Base-by-base conservation (phyloP, 2,797 vertebrate genomes). In the Galaxias olidus region DNA sequence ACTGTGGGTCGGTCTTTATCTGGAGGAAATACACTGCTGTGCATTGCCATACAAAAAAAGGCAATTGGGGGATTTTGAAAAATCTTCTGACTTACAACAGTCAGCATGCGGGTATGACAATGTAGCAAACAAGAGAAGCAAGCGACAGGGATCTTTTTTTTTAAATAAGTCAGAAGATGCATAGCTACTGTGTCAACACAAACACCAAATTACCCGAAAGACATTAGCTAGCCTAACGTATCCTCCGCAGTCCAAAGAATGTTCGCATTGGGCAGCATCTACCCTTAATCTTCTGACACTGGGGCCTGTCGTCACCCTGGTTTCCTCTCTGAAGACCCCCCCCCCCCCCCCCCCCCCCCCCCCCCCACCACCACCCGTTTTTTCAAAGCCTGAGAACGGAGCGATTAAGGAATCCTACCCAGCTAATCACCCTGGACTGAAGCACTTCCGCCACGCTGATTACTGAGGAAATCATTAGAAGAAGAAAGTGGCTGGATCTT, bases 381-480 rank as follows among this genome's bases (percentile, higher is more conserved):
- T 91, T 88, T 91, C 84, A 89, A 89, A 91, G 89, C 90, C 88
- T 59, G 73, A 90, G 89, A 93, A 89, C 70, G 66, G 86, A 91
- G 82, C 83, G 80, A 92, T 92, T 89, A 90, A 90, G 87, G 86
- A 94, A 94, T 91, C 88, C 88, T 86, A 93, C 88, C 82, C 81
- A 86, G 90, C 84, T 69, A 81, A 95, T 95, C 92, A 88, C 86
- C 84, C 88, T 70, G 76, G 86, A 89, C 87, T 89, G 90, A 92
- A 92, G 89, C 86, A 94, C 92, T 95, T 96, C 94, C 89, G 74
- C 87, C 88, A 79, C 74, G 77, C 90, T 94, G 93, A 95, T 95
- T 95, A 93, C 91, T 80, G 86, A 94, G 94, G 94, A 96, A 95
- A 94, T 92, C 91, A 93, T 94, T 94, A 93, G 89, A 78, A 93